Evolutionary conservation across 2,888 invertebrate genomes (phyloP), one percentile per base, ranked within the genome.

Genomic region (Mythimna lalbum): DNA sequence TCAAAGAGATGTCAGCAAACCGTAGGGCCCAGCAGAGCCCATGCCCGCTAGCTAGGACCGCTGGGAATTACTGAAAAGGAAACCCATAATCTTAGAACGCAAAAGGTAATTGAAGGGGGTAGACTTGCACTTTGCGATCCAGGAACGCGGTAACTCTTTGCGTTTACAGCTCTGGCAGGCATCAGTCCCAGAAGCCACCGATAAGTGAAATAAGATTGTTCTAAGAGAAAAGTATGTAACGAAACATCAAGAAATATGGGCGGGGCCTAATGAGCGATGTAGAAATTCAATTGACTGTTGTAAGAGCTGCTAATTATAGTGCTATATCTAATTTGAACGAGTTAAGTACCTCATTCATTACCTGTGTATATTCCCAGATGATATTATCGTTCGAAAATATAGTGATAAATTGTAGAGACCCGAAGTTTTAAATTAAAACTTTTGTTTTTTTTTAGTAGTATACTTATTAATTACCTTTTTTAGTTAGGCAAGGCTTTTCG

Each of bases 221-320:
- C 14, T 17, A 21, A 36, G 23, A 47, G 49, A 72, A 75, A 79
- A 73, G 39, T 6, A 9, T 23, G 27, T 47, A 36, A 53, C 27
- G 17, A 78, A 50, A 31, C 9, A 63, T 33, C 27, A 39, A 52
- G 19, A 57, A 19, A 14, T 5, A 0, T 33, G 53, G 76, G 70
- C 36, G 70, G 27, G 1, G 12, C 36, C 36, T 21, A 76, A 68
- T 66, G 50, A 74, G 10, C 36, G 27, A 19, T 17, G 53, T 71
- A 69, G 65, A 82, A 63, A 79, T 68, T 80, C 49, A 57, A 76
- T 53, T 60, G 36, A 64, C 59, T 66, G 57, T 36, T 62, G 23
- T 59, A 67, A 80, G 53, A 80, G 63, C 52, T 33, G n/a, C 10
- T 83, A 74, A 74, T 73, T 61, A 82, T 12, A 66, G 55, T 27